Conservation (phyloP, 1,140 invertebrate genomes). For the Planococcus citri region DNA sequence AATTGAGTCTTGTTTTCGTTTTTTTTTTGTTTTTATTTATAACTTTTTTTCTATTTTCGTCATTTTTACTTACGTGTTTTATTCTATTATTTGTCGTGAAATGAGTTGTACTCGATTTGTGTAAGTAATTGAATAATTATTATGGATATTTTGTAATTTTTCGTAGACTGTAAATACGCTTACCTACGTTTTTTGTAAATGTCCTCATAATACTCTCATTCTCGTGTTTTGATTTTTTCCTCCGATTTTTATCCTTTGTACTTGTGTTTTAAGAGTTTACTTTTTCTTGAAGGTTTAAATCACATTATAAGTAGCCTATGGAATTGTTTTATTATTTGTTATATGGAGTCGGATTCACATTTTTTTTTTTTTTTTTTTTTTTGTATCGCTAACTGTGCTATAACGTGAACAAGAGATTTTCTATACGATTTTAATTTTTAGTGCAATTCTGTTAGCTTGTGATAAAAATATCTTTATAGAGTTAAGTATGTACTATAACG, state of each 20-base stretch:
- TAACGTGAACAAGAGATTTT: neutral
- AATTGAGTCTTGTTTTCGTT: neutral
- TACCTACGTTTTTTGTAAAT: neutral
- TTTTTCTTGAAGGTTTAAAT: neutral
- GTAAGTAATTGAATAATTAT: no score
- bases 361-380: no score
- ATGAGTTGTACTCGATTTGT: neutral
- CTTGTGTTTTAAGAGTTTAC: neutral
- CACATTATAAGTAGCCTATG: no score
- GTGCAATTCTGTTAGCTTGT: slow-evolving; percentile 2
- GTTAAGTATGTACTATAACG: neutral
- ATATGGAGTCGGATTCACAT: no score
- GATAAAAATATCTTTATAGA: neutral
- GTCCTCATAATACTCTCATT: neutral
- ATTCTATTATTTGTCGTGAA: neutral
- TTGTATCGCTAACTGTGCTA: neutral
- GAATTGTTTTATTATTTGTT: no score
- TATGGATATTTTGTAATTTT: neutral
- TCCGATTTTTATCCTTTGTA: neutral
- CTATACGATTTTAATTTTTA: neutral
- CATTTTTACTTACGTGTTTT: neutral
- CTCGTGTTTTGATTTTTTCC: neutral
- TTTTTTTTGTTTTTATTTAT: neutral
- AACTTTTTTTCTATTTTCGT: neutral
- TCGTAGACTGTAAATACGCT: neutral